Base-by-base conservation (phyloP, 2,113 vertebrate species). In the Stigmatopora nigra region DNA sequence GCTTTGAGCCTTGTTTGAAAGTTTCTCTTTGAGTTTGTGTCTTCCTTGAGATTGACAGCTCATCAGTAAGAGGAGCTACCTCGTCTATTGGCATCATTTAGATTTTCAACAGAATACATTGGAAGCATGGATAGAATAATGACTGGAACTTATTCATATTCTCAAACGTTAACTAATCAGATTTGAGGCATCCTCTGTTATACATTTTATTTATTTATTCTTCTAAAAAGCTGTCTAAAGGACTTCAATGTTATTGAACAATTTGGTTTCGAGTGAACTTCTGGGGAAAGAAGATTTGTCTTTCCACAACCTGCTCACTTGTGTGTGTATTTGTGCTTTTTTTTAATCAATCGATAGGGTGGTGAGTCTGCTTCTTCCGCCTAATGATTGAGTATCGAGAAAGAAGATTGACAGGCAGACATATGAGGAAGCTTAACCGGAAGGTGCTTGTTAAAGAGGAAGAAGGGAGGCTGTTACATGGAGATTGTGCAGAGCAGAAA, bases 341-440 rank as follows among this genome's bases (percentile, higher is more conserved):
- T 77, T 71, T 77, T 69, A 60, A 76, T 67, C 68, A 73, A 88
- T 87, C 83, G 35, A 88, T 86, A 76, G 0, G 10, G 61, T 64
- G 68, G 76, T 78, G 68, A 68, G 60, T 66, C 52, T 22, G 36
- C 78, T 67, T 65, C 56, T 59, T 70, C 72, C 78, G 76, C 69
- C 67, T 56, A 19, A 72, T 78, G 80, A 88, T 85, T 81, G 84
- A 77, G 75, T 59, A 57, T 72, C 38, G 38, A 78, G 65, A 65
- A 66, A 74, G 73, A 75, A 63, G 71, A 78, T 78, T 73, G 44
- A 75, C 72, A 80, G 78, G 65, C 74, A 82, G 78, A 86, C 71
- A 49, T 69, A 78, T 81, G 83, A 82, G 78, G 72, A 67, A 78
- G 84, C 85, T 87, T 86, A 86, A 82, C 84, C 78, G 67, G 70